Evolutionary conservation across 2,888 invertebrate genomes (phyloP).

Genomic region (Pseudococcus jackbeardsleyi): DNA sequence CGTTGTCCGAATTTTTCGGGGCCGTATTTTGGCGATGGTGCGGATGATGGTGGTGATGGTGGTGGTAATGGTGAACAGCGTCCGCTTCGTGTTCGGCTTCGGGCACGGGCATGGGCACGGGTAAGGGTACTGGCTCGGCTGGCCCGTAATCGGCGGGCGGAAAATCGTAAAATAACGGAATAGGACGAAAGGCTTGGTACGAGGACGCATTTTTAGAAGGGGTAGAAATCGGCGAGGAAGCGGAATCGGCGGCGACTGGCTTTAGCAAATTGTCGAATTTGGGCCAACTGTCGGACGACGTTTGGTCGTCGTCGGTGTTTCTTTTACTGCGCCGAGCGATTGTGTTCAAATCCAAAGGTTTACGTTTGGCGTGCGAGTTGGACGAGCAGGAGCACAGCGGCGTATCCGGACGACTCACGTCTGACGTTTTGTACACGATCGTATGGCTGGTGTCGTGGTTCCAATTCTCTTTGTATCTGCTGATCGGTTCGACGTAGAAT

Average conservation of each 20-base stretch:
- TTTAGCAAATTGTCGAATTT: constrained; percentile 26
- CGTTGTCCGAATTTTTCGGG: constrained; percentile 22
- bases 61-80: not conserved
- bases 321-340: constrained; percentile 59
- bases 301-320: not conserved
- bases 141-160: constrained; percentile 15
- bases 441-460: constrained; percentile 78
- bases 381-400: constrained; percentile 66
- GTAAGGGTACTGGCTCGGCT: not conserved
- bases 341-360: constrained; percentile 60
- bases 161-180: constrained; percentile 24
- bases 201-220: too few relatives aligned
- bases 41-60: not conserved
- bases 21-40: not conserved
- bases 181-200: not conserved
- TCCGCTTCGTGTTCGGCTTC: not conserved
- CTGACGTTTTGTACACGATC: constrained; percentile 85
- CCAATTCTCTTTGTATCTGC: constrained; percentile 20
- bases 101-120: too few relatives aligned
- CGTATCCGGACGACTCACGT: constrained; percentile 75
- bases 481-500: constrained; percentile 84
- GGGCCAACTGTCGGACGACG: not conserved
- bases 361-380: constrained; percentile 74
- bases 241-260: not conserved
- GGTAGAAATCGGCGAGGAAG: not conserved